Evolutionary conservation across 2,113 vertebrate genomes (phyloP), one percentile per base, ranked within the genome.

Genomic region (Salvelinus namaycush): DNA sequence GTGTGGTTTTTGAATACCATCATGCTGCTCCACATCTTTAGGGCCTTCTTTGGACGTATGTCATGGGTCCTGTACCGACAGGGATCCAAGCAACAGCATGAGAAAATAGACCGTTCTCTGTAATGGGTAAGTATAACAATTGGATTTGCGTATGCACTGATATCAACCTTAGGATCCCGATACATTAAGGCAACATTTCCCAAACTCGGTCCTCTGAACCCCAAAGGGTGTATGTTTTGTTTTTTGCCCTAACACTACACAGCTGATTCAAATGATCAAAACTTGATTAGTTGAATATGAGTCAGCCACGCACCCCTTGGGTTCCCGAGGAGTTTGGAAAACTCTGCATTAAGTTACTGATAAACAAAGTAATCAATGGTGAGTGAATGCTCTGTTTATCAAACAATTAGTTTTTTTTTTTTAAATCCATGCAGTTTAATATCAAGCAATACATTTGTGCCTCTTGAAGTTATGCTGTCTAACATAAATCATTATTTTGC

Each of bases 11-110:
- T 67, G 1, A 3, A 59, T 4, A 75, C 60, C 82, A 68, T 94
- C 86, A 94, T 92, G 95, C 69, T 94, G 0, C 90, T 95, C 67
- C 93, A 94, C 29, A 77, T 97, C 54, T 98, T 98, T 24, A 95
- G 95, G 0, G 84, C 96, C 68, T 93, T 94, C 76, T 99, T 97
- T 66, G 97, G 97, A 1, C 60, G 96, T 81, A 84, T 79, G 9
- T 84, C 93, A 31, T 91, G 89, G 82, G 49, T 73, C 14, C 87
- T 97, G 68, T 77, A 89, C 24, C 82, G 67, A 34, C 60, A 87
- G 1, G 80, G 79, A 8, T 81, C 83, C 0, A 51, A 82, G 12
- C 48, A 20, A 13, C 60, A 0, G 4, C 78, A 87, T 62, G 95
- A 96, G 75, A 92, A 82, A 71, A 84, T 74, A 16, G 87, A 84